phyloP scores from a whole-genome alignment of 2,113 vertebrate genomes.

The Nematolebias whitei region DNA sequence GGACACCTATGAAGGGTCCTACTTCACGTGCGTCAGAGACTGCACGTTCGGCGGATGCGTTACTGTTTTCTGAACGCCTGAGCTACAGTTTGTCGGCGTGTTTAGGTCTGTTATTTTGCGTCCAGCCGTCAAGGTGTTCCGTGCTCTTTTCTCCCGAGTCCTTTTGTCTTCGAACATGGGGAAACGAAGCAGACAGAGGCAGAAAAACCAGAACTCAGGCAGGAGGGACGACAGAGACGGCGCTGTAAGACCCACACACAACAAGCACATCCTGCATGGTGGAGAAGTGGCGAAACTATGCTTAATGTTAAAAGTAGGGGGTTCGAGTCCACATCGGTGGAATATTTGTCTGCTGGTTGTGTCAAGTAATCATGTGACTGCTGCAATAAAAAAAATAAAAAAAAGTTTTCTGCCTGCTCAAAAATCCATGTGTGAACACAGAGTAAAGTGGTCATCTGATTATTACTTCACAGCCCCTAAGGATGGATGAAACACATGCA shows the following conservation, averaged over 20 bases:
- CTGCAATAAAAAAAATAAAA: background rate
- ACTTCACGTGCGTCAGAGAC: constrained; percentile 58
- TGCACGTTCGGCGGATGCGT: constrained; percentile 48
- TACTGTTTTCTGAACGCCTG: background rate
- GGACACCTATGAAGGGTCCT: constrained; percentile 66
- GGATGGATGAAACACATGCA: no score
- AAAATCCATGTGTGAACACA: background rate
- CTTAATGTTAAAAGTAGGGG: background rate
- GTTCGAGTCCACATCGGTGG: no score
- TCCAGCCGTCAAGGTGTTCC: constrained; percentile 46
- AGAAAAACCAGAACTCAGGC: constrained; percentile 64
- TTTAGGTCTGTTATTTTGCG: background rate
- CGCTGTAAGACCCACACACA: constrained; percentile 69
- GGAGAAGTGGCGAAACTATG: no score
- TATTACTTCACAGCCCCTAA: no score
- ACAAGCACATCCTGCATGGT: no score
- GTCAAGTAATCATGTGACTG: background rate
- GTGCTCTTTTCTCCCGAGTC: no score
- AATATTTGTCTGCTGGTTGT: background rate
- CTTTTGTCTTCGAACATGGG: constrained; percentile 76
- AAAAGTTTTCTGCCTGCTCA: background rate
- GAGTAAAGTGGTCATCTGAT: background rate
- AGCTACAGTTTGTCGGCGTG: background rate
- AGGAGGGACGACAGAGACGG: constrained; percentile 77
- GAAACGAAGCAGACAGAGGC: constrained; percentile 78